phyloP scores from a whole-genome alignment of 2,113 vertebrate genomes.

The Ciconia boyciana region DNA sequence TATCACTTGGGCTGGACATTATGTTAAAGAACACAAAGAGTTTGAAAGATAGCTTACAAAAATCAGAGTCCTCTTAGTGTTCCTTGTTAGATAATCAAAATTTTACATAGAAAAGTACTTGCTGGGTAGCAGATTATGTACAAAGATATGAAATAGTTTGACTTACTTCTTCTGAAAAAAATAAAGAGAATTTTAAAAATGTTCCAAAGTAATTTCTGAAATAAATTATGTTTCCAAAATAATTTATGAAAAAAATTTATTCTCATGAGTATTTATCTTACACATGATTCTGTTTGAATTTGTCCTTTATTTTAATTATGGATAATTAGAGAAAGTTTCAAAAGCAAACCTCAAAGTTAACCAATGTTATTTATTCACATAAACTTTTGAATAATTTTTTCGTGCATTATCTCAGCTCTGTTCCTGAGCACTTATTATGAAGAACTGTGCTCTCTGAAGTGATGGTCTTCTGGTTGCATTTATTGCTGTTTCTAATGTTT shows the following conservation, averaged over 20 bases:
- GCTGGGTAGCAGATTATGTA: background rate
- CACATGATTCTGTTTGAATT: background rate
- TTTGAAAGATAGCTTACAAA: background rate
- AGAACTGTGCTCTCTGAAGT: background rate
- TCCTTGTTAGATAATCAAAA: background rate
- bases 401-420: background rate
- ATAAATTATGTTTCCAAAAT: background rate
- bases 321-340: background rate
- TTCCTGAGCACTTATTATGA: background rate
- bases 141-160: background rate
- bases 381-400: background rate
- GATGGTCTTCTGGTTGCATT: background rate
- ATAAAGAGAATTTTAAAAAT: background rate
- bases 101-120: background rate
- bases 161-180: background rate
- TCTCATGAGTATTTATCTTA: background rate
- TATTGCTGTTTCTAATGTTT: background rate
- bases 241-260: background rate
- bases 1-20: background rate
- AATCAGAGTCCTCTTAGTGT: background rate
- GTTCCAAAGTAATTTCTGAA: background rate
- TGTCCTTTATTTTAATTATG: background rate
- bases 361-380: background rate
- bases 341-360: background rate
- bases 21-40: background rate